Evolutionary conservation across 2,113 vertebrate genomes (phyloP).

Genomic region (Paratilapia polleni): DNA sequence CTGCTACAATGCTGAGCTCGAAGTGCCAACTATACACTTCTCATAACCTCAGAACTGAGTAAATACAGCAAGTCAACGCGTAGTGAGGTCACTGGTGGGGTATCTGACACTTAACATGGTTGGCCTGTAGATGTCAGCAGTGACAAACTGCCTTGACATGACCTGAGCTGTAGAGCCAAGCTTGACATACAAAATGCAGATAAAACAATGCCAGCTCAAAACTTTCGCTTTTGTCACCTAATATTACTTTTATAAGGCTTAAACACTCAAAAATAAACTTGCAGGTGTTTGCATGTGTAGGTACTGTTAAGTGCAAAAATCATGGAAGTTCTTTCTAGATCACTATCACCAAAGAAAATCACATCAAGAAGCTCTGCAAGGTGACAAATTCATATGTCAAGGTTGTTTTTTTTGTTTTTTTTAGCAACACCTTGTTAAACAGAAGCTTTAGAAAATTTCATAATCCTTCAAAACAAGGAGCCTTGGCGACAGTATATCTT

Average conservation of each 20-base stretch:
- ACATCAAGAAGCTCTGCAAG: not conserved
- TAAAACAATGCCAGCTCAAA: not conserved
- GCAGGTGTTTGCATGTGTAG: not conserved
- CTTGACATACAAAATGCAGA: not conserved
- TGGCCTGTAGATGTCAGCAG: constrained; percentile 72
- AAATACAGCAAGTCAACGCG: constrained; percentile 9
- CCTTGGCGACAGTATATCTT: not conserved
- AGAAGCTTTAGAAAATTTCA: not conserved
- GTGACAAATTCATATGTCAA: not conserved
- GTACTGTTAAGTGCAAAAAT: not conserved
- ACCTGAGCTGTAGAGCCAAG: not conserved
- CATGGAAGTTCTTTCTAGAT: not conserved
- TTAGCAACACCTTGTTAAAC: not conserved
- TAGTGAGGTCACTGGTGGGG: constrained; percentile 31
- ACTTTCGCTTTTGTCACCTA: not conserved
- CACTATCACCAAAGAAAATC: not conserved
- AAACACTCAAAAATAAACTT: not conserved
- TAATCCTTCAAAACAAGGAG: not conserved
- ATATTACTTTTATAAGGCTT: not conserved
- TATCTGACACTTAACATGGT: constrained; percentile 24
- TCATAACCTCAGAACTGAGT: constrained; percentile 26
- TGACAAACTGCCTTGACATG: constrained; percentile 46
- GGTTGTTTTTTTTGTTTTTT: not conserved
- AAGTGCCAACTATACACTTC: not conserved
- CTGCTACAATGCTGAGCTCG: not conserved